Percentiles rank a stretch among this genome's conserved stretches.
Conservation (phyloP, 2,797 vertebrate genomes). For the Cryptoprocta ferox region DNA sequence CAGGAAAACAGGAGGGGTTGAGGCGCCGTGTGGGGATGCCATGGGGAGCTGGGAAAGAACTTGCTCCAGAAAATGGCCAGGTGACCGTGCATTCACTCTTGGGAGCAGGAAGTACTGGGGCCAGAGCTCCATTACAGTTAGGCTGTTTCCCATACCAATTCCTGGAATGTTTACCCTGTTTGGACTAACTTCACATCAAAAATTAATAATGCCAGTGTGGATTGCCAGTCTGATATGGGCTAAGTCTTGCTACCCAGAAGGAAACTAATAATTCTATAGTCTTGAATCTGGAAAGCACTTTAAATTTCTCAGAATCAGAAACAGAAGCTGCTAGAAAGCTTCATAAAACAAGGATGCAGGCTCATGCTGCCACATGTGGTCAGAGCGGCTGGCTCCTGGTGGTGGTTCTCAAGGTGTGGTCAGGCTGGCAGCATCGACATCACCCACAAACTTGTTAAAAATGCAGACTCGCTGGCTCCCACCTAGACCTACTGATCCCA, state of each 20-base stretch:
- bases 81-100: slow-evolving; percentile 58
- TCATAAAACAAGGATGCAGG: background rate
- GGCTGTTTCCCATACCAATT: slow-evolving; percentile 77
- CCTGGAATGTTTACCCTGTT: slow-evolving; percentile 77
- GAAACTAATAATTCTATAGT: background rate
- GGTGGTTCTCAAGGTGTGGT: background rate
- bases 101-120: slow-evolving; percentile 47
- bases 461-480: background rate
- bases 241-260: slow-evolving; percentile 27
- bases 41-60: slow-evolving; percentile 75
- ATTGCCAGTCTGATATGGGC: slow-evolving; percentile 38
- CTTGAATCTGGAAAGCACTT: background rate
- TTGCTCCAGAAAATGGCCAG: slow-evolving; percentile 66
- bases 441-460: background rate
- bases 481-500: background rate
- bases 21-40: slow-evolving; percentile 70
- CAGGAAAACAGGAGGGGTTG: slow-evolving; percentile 81
- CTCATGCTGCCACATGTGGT: background rate
- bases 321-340: background rate
- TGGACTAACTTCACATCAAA: slow-evolving; percentile 73
- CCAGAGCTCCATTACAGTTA: slow-evolving; percentile 77
- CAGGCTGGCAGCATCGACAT: background rate
- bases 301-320: slow-evolving; percentile 25
- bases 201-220: slow-evolving; percentile 77
- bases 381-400: background rate